Base-by-base conservation (phyloP, 1,140 invertebrate species). In the Tribolium madens region DNA sequence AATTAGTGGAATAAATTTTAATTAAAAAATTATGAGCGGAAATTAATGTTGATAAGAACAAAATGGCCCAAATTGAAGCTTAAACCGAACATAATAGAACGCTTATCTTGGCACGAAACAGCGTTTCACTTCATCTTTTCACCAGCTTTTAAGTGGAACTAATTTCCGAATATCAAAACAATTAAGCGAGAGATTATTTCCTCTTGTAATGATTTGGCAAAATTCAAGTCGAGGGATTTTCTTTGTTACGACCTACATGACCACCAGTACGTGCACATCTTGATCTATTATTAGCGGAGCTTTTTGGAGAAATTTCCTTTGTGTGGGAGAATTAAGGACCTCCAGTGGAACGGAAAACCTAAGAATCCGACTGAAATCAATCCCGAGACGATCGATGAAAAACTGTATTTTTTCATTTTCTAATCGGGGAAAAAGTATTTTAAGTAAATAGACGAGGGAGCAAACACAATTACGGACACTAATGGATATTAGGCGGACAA, bases 291-390 rank as follows among this genome's bases (percentile, higher is more conserved):
- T 57, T n/a, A n/a, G n/a, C 7, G 18, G 52, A 57, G 4, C 15
- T 57, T 57, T 57, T 57, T 57, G 17, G 52, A 9, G 52, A 57
- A 57, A 57, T 57, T 26, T 57, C 52, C 52, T 57, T 57, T 57
- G 52, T 57, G 52, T 18, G 9, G 52, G 17, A 57, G 52, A 21
- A 57, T 57, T 57, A 57, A 57, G 48, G 7, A 42, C 36, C 7
- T 42, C 36, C 36, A 42, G n/a, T 7, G 36, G n/a, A 42, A 42
- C 9, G 36, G 36, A 42, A 42, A 42, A 42, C 36, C 36, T 4
- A 42, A 42, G n/a, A n/a, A 42, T 42, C 36, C 36, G 36, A 0
- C 9, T 42, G 36, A 42, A 42, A 42, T 42, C 36, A 42, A 42
- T 42, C 36, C 36, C 2, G 36, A 42, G 36, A 7, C 36, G n/a